Conservation (phyloP, 2,888 invertebrate genomes). For the Cepaea hortensis region DNA sequence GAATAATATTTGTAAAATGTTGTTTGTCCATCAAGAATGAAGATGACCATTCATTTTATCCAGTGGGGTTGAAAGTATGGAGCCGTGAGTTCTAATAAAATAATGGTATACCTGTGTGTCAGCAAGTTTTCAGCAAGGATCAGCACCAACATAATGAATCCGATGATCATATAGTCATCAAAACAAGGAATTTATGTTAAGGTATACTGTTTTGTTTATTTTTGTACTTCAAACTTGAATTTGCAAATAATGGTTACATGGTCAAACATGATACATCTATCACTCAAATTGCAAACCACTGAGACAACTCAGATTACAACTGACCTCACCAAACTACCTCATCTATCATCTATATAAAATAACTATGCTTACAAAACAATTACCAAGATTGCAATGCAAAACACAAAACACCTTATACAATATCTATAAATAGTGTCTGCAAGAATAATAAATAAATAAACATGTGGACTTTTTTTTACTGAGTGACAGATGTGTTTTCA, state of each 20-base stretch:
- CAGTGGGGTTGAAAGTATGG: too few species aligned
- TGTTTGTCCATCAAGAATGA: too few species aligned
- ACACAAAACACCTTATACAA: neutral
- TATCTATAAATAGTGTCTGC: neutral
- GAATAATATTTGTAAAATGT: too few species aligned
- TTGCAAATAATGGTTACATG: slow-evolving; percentile 11
- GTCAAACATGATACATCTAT: slow-evolving; percentile 20
- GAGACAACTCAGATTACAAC: neutral
- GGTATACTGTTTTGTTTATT: slow-evolving; percentile 10
- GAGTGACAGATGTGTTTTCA: neutral
- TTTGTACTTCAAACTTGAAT: neutral
- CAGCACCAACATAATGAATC: neutral
- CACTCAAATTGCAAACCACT: slow-evolving; percentile 10
- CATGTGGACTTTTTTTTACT: neutral
- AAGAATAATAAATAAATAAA: neutral
- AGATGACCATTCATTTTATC: too few species aligned
- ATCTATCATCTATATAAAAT: neutral
- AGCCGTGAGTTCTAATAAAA: neutral
- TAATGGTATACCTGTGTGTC: too few species aligned
- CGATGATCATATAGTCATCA: neutral
- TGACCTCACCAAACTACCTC: neutral
- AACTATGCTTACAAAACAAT: neutral
- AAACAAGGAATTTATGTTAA: neutral
- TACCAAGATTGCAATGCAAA: neutral
- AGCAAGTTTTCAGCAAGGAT: neutral